Percentiles rank a stretch among this genome's conserved stretches.
Evolutionary conservation across 1,140 invertebrate genomes (phyloP).

Genomic region (Gonatopus flavifemur): DNA sequence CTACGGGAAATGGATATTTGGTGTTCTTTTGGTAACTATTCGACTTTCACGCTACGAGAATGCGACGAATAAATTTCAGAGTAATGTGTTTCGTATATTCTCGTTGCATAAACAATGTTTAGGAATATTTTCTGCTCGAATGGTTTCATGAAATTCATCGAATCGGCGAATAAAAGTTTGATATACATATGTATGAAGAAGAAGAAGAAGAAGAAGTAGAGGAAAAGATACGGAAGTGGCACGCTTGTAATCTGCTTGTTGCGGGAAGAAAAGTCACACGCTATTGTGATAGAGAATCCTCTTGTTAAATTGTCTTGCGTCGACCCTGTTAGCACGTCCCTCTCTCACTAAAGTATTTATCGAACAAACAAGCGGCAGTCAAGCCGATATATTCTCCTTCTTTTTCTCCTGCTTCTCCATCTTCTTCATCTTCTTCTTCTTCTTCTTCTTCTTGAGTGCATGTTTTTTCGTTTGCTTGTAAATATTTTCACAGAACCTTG

Average conservation of each 20-base stretch:
- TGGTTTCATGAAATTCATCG: too few species aligned
- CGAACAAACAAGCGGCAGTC: conserved; percentile 38
- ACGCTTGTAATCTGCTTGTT: conserved; percentile 50
- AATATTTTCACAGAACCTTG: too few species aligned
- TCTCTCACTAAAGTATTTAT: conserved; percentile 44
- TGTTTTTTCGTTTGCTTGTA: too few species aligned
- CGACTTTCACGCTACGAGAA: too few species aligned
- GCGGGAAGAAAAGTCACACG: conserved; percentile 34
- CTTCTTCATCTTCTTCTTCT: not conserved
- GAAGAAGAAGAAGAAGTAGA: conserved; percentile 23
- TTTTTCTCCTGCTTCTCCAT: not conserved
- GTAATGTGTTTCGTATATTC: too few species aligned
- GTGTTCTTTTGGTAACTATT: too few species aligned
- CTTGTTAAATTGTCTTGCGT: conserved; percentile 43
- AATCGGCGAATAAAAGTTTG: too few species aligned
- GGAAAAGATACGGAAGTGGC: conserved; percentile 36
- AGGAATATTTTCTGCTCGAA: too few species aligned
- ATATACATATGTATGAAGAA: too few species aligned
- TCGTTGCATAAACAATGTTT: too few species aligned
- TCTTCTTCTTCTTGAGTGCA: not conserved
- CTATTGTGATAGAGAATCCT: conserved; percentile 30
- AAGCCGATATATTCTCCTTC: conserved; percentile 24
- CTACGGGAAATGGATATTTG: too few species aligned
- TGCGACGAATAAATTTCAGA: too few species aligned
- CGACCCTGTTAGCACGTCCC: conserved; percentile 31